A percentile compares a stretch with the other conserved stretches of the same genome.
These are phyloP conservation scores for Tenualosa thibaudeaui DNA, from an alignment of 2,797 vertebrate species.

Conservation along the genomic window DNA sequence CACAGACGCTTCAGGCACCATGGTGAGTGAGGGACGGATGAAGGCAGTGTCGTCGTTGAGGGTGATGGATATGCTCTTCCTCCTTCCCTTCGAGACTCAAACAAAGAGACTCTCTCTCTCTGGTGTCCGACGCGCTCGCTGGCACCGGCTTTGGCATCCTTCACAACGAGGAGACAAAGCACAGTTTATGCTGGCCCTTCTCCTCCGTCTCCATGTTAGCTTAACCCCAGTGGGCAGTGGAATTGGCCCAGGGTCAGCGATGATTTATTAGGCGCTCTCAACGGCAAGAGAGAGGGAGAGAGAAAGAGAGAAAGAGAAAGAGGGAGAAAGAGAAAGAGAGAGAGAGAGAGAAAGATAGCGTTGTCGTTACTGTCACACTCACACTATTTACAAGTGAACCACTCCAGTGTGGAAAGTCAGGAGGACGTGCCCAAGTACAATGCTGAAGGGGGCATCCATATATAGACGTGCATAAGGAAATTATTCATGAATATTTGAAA, in stretches of 20 bases:
- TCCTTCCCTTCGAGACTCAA: neutral
- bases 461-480: neutral
- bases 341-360: neutral
- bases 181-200: constrained; percentile 62
- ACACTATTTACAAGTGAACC: constrained; percentile 18
- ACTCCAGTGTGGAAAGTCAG: constrained; percentile 8
- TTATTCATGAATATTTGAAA: neutral
- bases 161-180: constrained; percentile 59
- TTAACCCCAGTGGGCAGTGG: constrained; percentile 76
- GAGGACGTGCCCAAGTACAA: neutral
- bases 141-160: constrained; percentile 41
- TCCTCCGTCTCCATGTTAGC: constrained; percentile 71
- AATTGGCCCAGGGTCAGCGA: constrained; percentile 66
- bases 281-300: constrained; percentile 43
- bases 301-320: neutral
- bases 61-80: constrained; percentile 22
- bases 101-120: constrained; percentile 34
- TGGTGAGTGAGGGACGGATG: constrained; percentile 4
- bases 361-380: neutral
- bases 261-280: constrained; percentile 68
- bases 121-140: constrained; percentile 48
- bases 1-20: neutral
- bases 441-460: constrained; percentile 15
- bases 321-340: neutral
- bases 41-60: neutral